Percentiles rank a stretch among this genome's conserved stretches.
Evolutionary conservation across 1,140 invertebrate genomes (phyloP).

Genomic region (Macrobrachium nipponense): DNA sequence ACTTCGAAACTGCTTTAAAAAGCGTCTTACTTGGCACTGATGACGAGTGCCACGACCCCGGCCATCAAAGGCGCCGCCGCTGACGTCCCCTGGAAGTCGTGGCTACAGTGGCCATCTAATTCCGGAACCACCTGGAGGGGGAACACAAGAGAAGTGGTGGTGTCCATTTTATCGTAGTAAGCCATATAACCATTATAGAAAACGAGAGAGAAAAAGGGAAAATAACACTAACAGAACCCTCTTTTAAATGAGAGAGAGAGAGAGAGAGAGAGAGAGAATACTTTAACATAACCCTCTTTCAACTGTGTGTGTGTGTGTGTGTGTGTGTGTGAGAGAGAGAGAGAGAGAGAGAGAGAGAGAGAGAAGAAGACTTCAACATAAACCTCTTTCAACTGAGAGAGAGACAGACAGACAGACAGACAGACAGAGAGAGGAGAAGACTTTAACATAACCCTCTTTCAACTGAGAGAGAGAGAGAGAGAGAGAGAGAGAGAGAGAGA

Average conservation of each 20-base stretch:
- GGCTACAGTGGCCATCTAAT: constrained; percentile 64
- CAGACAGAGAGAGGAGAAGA: neutral
- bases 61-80: constrained; percentile 74
- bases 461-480: neutral
- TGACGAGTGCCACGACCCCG: constrained; percentile 72
- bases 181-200: too few relatives aligned
- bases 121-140: constrained; percentile 66
- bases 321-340: too few relatives aligned
- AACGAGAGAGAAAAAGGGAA: too few relatives aligned
- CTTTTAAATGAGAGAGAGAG: too few relatives aligned
- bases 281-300: too few relatives aligned
- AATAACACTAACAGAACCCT: too few relatives aligned
- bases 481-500: neutral
- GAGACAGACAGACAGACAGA: neutral
- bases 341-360: too few relatives aligned
- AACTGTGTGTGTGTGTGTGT: neutral
- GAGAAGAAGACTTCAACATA: too few relatives aligned
- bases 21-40: constrained; percentile 74
- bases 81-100: constrained; percentile 70
- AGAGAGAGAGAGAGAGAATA: too few relatives aligned
- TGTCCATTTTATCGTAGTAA: too few relatives aligned
- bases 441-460: too few relatives aligned
- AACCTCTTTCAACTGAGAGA: neutral
- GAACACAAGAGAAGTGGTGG: too few relatives aligned
- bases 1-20: neutral